These are phyloP conservation scores for Capra hircus DNA, from an alignment of 2,113 vertebrate genomes.

Conservation along the genomic window DNA sequence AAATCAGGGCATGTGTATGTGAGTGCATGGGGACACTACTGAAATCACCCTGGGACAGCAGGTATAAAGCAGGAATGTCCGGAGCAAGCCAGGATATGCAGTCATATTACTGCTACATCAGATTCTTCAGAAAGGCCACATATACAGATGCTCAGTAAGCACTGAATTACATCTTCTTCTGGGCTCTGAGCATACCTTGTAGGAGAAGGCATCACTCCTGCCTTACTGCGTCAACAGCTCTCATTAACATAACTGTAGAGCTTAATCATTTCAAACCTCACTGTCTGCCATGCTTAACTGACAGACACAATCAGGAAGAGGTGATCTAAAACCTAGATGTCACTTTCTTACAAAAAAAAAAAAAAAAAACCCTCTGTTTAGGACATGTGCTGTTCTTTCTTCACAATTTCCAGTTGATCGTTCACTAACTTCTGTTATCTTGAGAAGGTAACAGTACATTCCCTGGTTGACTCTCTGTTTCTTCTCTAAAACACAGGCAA, in stretches of 20 bases:
- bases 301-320: neutral
- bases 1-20: too few relatives aligned
- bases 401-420: neutral
- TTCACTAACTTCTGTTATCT: neutral
- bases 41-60: neutral
- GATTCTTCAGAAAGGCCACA: neutral
- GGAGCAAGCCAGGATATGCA: neutral
- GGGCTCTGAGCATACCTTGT: neutral
- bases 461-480: neutral
- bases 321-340: neutral
- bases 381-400: neutral
- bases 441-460: neutral
- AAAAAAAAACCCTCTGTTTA: neutral
- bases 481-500: neutral
- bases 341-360: neutral
- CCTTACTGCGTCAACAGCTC: too few relatives aligned
- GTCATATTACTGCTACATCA: neutral
- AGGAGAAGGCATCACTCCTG: neutral
- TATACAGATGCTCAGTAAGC: neutral
- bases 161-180: neutral
- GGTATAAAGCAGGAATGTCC: neutral
- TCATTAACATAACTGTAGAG: neutral
- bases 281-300: neutral
- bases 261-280: neutral
- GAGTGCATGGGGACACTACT: neutral